Evolutionary conservation across 2,888 invertebrate genomes (phyloP).

Genomic region (Deilephila elpenor): DNA sequence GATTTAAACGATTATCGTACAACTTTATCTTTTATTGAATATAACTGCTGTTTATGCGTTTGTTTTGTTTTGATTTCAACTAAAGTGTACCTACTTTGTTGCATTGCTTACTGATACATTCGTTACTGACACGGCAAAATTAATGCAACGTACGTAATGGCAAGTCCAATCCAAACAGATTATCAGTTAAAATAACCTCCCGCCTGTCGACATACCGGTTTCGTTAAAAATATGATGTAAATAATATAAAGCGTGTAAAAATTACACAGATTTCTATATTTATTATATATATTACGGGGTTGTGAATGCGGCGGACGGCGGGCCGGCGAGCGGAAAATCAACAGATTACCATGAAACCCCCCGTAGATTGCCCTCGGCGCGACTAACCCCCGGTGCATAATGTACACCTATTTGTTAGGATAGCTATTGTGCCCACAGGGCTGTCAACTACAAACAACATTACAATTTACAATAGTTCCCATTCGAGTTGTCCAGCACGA

Average conservation of each 20-base stretch:
- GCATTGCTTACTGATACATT: too few relatives aligned
- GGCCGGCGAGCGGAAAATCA: conserved; percentile 81
- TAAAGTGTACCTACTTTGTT: neutral
- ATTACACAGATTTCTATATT: too few relatives aligned
- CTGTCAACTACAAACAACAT: conserved; percentile 58
- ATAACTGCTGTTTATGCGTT: conserved; percentile 19
- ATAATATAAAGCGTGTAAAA: too few relatives aligned
- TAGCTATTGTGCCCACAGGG: conserved; percentile 77
- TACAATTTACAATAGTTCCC: conserved; percentile 45
- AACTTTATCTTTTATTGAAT: conserved; percentile 48
- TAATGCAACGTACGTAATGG: too few relatives aligned
- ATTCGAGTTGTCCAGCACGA: conserved; percentile 44
- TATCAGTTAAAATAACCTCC: too few relatives aligned
- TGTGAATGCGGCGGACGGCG: conserved; percentile 25
- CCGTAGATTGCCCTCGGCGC: conserved; percentile 61
- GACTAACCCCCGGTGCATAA: conserved; percentile 68
- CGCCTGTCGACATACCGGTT: too few relatives aligned
- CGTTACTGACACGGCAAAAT: too few relatives aligned
- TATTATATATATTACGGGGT: neutral
- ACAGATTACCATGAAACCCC: conserved; percentile 80
- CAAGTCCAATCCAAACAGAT: too few relatives aligned
- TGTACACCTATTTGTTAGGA: conserved; percentile 78
- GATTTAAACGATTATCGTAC: conserved; percentile 51
- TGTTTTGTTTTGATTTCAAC: conserved; percentile 32
- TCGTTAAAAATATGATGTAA: neutral